Evolutionary conservation across 2,888 invertebrate genomes (phyloP).

Genomic region (Pyrocoelia pectoralis): DNA sequence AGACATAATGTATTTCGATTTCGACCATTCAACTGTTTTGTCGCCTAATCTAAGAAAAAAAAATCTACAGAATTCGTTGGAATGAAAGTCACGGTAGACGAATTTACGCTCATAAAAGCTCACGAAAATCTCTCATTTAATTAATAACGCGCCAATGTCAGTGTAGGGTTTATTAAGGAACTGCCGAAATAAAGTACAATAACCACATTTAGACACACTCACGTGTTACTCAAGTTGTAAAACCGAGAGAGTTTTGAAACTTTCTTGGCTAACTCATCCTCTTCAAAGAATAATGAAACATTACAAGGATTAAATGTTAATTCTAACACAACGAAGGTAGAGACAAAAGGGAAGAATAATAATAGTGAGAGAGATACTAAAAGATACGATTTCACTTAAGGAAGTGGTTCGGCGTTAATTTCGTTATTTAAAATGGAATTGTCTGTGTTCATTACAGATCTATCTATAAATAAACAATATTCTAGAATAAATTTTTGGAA

Average conservation of each 20-base stretch:
- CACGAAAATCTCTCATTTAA: slow-evolving; percentile 1
- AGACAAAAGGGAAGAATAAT: slow-evolving; percentile 3
- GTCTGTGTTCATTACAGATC: background rate
- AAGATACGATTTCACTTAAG: background rate
- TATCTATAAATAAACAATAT: too few species aligned
- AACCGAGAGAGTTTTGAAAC: slow-evolving; percentile 19
- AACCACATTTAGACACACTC: slow-evolving; percentile 14
- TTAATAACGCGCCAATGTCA: slow-evolving; percentile 5
- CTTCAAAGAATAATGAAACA: slow-evolving; percentile 24
- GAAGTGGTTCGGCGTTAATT: background rate
- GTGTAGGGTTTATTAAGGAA: slow-evolving; percentile 17
- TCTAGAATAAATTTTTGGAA: background rate
- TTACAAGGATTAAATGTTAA: slow-evolving; percentile 21
- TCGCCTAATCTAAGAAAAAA: too few species aligned
- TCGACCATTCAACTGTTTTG: too few species aligned
- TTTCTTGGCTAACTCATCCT: slow-evolving; percentile 19
- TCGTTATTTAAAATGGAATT: background rate
- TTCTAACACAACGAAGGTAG: background rate
- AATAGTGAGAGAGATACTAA: slow-evolving; percentile 2
- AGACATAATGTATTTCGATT: too few species aligned
- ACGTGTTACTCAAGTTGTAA: slow-evolving; percentile 21
- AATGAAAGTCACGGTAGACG: too few species aligned
- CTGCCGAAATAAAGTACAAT: slow-evolving; percentile 16
- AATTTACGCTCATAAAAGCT: too few species aligned
- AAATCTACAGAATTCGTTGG: too few species aligned